These are phyloP conservation scores for Silurus lanzhouensis DNA, from an alignment of 2,797 vertebrate genomes.

Conservation along the genomic window DNA sequence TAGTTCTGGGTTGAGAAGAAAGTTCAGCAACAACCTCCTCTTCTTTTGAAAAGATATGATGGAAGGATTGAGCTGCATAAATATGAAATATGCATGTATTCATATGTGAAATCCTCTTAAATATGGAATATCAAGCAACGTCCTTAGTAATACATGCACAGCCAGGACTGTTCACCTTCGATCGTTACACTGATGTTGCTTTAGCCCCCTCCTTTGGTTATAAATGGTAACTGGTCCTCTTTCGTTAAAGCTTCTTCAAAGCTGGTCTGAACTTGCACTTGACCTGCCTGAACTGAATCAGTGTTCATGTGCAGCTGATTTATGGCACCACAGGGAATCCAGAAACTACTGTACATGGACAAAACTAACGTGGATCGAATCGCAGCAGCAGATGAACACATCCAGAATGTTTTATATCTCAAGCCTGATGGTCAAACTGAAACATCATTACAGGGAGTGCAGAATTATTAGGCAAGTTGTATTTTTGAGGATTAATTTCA, in stretches of 20 bases:
- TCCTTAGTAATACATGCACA: neutral
- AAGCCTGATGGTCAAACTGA: neutral
- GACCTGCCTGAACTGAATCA: neutral
- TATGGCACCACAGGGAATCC: slow-evolving; percentile 1
- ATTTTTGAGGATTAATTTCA: no score
- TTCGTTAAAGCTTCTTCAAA: slow-evolving; percentile 4
- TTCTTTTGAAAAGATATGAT: neutral
- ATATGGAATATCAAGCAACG: neutral
- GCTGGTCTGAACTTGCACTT: neutral
- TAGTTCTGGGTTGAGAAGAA: neutral
- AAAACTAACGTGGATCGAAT: slow-evolving; percentile 32
- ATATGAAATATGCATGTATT: neutral
- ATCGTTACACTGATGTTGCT: slow-evolving; percentile 24
- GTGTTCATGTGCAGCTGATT: neutral
- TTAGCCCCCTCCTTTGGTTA: slow-evolving; percentile 67
- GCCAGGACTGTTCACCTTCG: slow-evolving; percentile 40
- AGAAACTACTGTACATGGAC: neutral
- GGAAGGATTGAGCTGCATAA: neutral
- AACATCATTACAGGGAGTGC: no score
- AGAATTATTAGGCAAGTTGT: no score
- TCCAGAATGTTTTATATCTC: neutral
- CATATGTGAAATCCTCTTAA: neutral
- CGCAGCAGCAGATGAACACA: slow-evolving; percentile 34
- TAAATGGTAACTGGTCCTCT: slow-evolving; percentile 23
- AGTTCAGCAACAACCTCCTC: neutral